phyloP scores from a whole-genome alignment of 2,888 invertebrate genomes.

The Acronicta psi region DNA sequence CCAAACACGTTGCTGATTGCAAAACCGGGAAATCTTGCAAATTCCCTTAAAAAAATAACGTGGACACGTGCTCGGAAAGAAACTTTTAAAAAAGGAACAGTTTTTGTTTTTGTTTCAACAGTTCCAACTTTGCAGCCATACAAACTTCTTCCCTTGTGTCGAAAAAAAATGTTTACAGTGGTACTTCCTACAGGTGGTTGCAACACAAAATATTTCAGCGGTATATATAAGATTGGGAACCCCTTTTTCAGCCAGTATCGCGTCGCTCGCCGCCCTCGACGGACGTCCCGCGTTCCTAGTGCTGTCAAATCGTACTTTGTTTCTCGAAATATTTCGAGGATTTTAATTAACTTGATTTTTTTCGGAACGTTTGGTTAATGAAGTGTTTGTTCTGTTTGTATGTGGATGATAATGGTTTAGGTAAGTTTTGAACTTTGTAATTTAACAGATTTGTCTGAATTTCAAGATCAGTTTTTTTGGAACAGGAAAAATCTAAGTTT shows the following conservation, averaged over 20 bases:
- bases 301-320: conserved; percentile 27
- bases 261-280: conserved; percentile 41
- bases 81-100: not conserved
- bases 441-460: too few species aligned
- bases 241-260: conserved; percentile 56
- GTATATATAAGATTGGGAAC: conserved; percentile 60
- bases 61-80: conserved; percentile 18
- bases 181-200: conserved; percentile 58
- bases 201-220: conserved; percentile 38
- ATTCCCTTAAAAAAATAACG: conserved; percentile 6
- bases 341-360: conserved; percentile 15
- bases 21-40: conserved; percentile 3
- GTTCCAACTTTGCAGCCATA: conserved; percentile 9
- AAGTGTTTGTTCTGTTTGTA: conserved; percentile 41
- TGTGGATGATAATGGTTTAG: conserved; percentile 39
- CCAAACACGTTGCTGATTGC: conserved; percentile 19
- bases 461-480: not conserved
- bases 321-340: conserved; percentile 27
- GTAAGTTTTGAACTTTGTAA: conserved; percentile 21
- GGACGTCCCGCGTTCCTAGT: conserved; percentile 45
- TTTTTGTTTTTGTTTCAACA: conserved; percentile 5
- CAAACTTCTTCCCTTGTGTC: conserved; percentile 14
- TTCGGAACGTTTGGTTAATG: conserved; percentile 13
- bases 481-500: not conserved
- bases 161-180: too few species aligned